Percentiles rank a stretch among this genome's conserved stretches.
Evolutionary conservation across 1,140 invertebrate genomes (phyloP).

Genomic region (Proctacanthus coquilletti): DNA sequence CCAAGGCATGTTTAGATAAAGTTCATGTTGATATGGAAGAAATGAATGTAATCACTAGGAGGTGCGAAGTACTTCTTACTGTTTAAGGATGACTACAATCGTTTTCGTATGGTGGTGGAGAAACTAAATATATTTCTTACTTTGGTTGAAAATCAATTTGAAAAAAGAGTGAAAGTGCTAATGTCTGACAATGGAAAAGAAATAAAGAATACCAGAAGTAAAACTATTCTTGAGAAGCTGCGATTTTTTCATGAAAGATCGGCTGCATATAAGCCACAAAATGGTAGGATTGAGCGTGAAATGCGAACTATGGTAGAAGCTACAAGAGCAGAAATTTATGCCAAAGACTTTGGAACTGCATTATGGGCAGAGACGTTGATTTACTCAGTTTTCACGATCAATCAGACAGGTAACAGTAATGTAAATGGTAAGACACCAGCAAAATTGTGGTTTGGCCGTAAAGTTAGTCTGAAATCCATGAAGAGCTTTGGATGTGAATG

Average conservation of each 20-base stretch:
- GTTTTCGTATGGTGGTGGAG: slow-evolving; percentile 11
- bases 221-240: slow-evolving; percentile 5
- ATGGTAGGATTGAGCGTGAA: slow-evolving; percentile 19
- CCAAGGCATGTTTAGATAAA: too few species aligned
- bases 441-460: slow-evolving; percentile 20
- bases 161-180: slow-evolving; percentile 10
- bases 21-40: slow-evolving; percentile 14
- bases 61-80: slow-evolving; percentile 15
- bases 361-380: slow-evolving; percentile 23
- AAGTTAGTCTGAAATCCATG: slow-evolving; percentile 18
- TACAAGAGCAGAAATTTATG: background rate
- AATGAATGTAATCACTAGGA: slow-evolving; percentile 9
- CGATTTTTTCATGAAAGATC: slow-evolving; percentile 13
- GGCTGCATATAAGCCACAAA: slow-evolving; percentile 21
- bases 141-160: slow-evolving; percentile 10
- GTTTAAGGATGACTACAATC: slow-evolving; percentile 16
- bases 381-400: slow-evolving; percentile 13
- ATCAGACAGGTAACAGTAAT: slow-evolving; percentile 4
- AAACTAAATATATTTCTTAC: slow-evolving; percentile 6
- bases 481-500: slow-evolving; percentile 15
- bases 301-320: slow-evolving; percentile 4
- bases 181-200: slow-evolving; percentile 16
- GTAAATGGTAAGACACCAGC: slow-evolving; percentile 14
- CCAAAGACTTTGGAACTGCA: slow-evolving; percentile 3
- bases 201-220: slow-evolving; percentile 9